A percentile compares a stretch with the other conserved stretches of the same genome.
Evolutionary conservation across 2,888 invertebrate species (phyloP).

Genomic region (Matsumyia berberina): DNA sequence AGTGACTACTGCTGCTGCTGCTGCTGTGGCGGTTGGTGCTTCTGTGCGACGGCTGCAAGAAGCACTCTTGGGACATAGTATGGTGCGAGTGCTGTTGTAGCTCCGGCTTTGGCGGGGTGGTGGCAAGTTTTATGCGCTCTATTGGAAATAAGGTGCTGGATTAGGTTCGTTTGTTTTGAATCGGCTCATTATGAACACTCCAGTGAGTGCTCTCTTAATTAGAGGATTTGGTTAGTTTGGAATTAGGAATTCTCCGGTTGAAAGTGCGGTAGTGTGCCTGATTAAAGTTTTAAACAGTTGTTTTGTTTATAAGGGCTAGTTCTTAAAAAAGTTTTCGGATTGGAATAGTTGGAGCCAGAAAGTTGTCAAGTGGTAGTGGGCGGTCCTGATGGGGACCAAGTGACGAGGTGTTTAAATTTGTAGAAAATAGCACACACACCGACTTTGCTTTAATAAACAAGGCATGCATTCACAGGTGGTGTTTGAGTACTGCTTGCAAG

Average conservation of each 20-base stretch:
- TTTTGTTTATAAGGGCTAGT: too few relatives aligned
- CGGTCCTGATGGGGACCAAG: too few relatives aligned
- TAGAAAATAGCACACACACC: too few relatives aligned
- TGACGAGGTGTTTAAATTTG: too few relatives aligned
- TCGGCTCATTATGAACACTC: slow-evolving; percentile 75
- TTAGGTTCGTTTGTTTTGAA: slow-evolving; percentile 76
- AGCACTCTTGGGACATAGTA: slow-evolving; percentile 53
- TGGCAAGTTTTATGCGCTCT: slow-evolving; percentile 66
- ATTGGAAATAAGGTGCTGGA: slow-evolving; percentile 73
- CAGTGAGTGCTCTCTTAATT: slow-evolving; percentile 70
- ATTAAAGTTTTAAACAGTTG: too few relatives aligned
- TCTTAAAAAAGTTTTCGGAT: too few relatives aligned
- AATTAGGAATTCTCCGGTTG: slow-evolving; percentile 57
- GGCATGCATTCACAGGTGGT: too few relatives aligned
- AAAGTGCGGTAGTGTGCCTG: too few relatives aligned
- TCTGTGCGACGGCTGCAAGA: slow-evolving; percentile 55
- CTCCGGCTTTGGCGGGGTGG: not conserved
- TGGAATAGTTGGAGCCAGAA: too few relatives aligned
- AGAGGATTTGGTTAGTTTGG: slow-evolving; percentile 70
- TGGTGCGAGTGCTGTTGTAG: slow-evolving; percentile 9
- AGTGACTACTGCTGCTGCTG: slow-evolving; percentile 9
- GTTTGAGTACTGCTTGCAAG: too few relatives aligned
- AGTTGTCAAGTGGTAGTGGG: too few relatives aligned
- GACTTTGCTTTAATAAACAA: too few relatives aligned
- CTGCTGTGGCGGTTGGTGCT: slow-evolving; percentile 13